Evolutionary conservation across 2,797 vertebrate species (phyloP).

Genomic region (Peromyscus aztecus): DNA sequence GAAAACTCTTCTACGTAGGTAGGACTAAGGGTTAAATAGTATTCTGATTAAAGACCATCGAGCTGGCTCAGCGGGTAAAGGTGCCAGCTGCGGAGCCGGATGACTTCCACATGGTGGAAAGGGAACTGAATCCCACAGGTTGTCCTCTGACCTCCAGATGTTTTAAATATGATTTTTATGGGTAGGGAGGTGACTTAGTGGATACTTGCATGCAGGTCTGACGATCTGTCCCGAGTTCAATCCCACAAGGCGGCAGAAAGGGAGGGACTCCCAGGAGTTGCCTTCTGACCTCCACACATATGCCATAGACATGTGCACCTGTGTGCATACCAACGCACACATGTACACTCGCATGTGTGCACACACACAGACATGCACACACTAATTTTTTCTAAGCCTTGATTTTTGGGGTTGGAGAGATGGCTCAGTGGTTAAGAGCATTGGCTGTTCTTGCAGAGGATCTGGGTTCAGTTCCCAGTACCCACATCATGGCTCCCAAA

Average conservation of each 20-base stretch:
- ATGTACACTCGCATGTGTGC: fast-evolving
- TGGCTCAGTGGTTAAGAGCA: not conserved
- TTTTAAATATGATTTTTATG: not conserved
- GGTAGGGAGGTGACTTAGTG: not conserved
- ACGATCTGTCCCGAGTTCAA: not conserved
- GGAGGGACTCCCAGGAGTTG: not conserved
- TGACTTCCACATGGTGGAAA: not conserved
- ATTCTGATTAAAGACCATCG: not conserved
- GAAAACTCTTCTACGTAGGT: not conserved
- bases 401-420: not conserved
- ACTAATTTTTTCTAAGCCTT: not conserved
- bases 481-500: not conserved
- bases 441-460: not conserved
- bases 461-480: not conserved
- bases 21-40: not conserved
- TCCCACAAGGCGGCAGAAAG: not conserved
- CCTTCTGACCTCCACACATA: not conserved
- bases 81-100: not conserved
- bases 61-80: not conserved
- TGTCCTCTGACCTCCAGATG: not conserved
- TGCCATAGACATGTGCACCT: not conserved
- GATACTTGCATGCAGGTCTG: not conserved
- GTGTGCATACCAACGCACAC: too few species aligned
- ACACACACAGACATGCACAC: not conserved
- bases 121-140: not conserved